Base-by-base conservation (phyloP, 2,888 invertebrate genomes). In the Xanthorhoe spadicearia region DNA sequence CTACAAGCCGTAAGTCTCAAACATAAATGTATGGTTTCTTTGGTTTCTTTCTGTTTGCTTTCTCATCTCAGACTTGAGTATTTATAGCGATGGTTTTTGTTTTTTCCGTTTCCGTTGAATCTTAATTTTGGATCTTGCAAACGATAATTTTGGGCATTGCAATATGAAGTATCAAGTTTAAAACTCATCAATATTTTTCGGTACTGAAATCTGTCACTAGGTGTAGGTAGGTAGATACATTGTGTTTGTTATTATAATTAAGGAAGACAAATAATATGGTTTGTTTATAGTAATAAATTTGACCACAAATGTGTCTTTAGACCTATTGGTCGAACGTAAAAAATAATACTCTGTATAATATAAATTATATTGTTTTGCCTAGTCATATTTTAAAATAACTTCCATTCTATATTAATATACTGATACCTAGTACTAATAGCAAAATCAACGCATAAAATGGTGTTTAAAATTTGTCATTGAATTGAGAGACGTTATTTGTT, bases 51-150 rank as follows among this genome's bases (percentile, higher is more conserved):
- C 50, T 19, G 15, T 51, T 13, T 6, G 49, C 17, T 35, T 15
- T 48, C 35, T 19, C 58, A 15, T 59, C 59, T 19, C 59, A 58
- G 58, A 59, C 50, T 2, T 10, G 51, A 51, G 23, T 59, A 59
- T 59, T 59, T 59, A 43, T 23, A 18, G 51, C 28, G 43, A 17
- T 43, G 15, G 15, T 38, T 59, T 50, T 59, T 58, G 48, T 15
- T 50, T 57, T 10, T 58, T 38, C 51, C 23, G 43, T 59, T 51
- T 51, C 23, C 35, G 23, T 23, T 10, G 51, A 52, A 32, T 59
- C 49, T 50, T 58, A 59, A 23, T 53, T 61, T 56, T 15, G 6
- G 13, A 17, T 13, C 13, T 48, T 48, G 48, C 15, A 38, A 35
- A 38, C 10, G 28, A 28, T 10, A 38, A 9, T 38, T 38, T 38